Conservation (phyloP, 2,797 vertebrate species). For the Mus caroli region DNA sequence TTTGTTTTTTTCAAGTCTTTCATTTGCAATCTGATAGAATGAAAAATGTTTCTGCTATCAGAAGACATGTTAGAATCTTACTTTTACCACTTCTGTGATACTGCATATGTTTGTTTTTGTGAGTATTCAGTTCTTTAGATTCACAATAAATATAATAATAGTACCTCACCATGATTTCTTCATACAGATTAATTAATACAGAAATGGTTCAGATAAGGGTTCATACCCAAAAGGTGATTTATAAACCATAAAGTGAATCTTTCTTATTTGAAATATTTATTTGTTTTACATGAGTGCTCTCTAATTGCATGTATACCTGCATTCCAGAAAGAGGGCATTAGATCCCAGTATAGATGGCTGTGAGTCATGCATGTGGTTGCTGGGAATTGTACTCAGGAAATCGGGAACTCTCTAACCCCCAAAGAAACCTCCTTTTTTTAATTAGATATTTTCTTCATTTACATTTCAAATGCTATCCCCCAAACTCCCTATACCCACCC, state of each 20-base stretch:
- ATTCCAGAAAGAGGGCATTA: background rate
- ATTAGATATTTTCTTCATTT: too few species aligned
- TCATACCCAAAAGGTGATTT: background rate
- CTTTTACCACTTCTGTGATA: conserved; percentile 2
- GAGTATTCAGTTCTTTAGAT: background rate
- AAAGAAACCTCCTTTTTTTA: background rate
- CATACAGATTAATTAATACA: background rate
- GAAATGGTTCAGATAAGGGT: background rate
- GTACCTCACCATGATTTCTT: background rate
- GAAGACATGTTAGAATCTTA: background rate
- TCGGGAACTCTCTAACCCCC: background rate
- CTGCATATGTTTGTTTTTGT: background rate
- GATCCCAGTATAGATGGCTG: background rate
- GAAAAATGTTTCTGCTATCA: background rate
- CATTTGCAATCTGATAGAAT: background rate
- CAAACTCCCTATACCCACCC: too few species aligned
- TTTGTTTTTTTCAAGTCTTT: background rate
- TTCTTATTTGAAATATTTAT: background rate
- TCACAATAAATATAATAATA: background rate
- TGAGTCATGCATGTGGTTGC: background rate
- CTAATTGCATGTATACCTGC: background rate
- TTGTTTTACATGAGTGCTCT: background rate
- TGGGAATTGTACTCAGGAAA: background rate
- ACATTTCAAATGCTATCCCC: too few species aligned
- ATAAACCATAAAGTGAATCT: background rate